Base-by-base conservation (phyloP, 2,797 vertebrate genomes). In the Pelodytes ibericus region DNA sequence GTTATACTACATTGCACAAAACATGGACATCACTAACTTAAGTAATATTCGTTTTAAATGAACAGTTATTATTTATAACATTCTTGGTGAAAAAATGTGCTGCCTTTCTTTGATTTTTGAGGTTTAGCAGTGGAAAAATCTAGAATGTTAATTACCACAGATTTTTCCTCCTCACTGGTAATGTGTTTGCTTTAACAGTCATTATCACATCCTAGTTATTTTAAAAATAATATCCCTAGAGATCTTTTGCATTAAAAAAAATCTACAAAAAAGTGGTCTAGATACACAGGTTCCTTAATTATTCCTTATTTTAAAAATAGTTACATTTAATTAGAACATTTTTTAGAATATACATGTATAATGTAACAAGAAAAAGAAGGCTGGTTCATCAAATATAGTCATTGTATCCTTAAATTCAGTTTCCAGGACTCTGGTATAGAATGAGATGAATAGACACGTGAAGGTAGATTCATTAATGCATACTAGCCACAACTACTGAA, bases 131-230 rank as follows among this genome's bases (percentile, higher is more conserved):
- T 47, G 67, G 75, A 66, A 57, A 66, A 77, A 47, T 77, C 7
- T 24, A 24, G 39, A 77, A 77, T 66, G 53, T 64, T 77, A 77
- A 77, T 77, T 71, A 65, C 51, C 60, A 58, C 20, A 59, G 60
- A 71, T 72, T 72, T 71, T 72, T 72, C 68, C 72, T 77, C 61
- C 33, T 15, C 31, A 26, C 53, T 60, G 47, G 69, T 67, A 77
- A 72, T 77, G 72, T 77, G 75, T 77, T 77, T 77, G 60, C 58
- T 66, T 77, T 72, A 66, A 60, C 69, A 66, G 66, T 77, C 62
- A 72, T 72, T 59, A 77, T 72, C 61, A 29, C 62, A 51, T 72
- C 53, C 69, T 72, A 59, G 69, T 51, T 66, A 47, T 64, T 60
- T 58, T 65, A 29, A 65, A 72, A 49, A 49, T n/a, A 60, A 57